phyloP scores from a whole-genome alignment of 2,797 vertebrate genomes.

The Enteromius trimaculatus region DNA sequence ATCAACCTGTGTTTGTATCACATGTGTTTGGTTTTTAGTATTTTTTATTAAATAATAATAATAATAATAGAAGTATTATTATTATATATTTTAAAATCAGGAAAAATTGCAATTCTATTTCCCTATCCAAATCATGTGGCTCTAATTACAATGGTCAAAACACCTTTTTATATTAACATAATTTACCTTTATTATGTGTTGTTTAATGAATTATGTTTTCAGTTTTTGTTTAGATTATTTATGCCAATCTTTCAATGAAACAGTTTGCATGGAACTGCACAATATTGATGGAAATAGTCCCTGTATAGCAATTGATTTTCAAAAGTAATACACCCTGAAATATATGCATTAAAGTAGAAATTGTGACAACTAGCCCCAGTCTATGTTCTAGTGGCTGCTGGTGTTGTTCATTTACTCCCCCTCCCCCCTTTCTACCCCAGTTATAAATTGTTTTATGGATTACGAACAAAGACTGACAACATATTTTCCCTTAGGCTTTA shows the following conservation, averaged over 20 bases:
- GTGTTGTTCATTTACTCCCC: neutral
- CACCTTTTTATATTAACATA: neutral
- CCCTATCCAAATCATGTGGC: no score
- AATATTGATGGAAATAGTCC: neutral
- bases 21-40: no score
- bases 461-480: slow-evolving; percentile 9
- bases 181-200: slow-evolving; percentile 2
- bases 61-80: no score
- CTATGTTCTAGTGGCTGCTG: neutral
- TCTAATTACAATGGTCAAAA: no score
- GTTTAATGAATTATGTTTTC: neutral
- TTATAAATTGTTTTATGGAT: slow-evolving; percentile 16
- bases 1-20: no score
- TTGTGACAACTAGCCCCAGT: neutral
- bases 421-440: neutral
- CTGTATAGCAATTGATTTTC: neutral
- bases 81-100: no score
- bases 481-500: slow-evolving; percentile 7
- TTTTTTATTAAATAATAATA: no score
- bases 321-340: neutral
- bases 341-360: neutral
- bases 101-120: no score
- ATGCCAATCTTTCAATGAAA: neutral
- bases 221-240: neutral
- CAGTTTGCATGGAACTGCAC: neutral